These are phyloP conservation scores for Drosophila kurseongensis DNA, from an alignment of 1,140 invertebrate genomes.

Conservation along the genomic window DNA sequence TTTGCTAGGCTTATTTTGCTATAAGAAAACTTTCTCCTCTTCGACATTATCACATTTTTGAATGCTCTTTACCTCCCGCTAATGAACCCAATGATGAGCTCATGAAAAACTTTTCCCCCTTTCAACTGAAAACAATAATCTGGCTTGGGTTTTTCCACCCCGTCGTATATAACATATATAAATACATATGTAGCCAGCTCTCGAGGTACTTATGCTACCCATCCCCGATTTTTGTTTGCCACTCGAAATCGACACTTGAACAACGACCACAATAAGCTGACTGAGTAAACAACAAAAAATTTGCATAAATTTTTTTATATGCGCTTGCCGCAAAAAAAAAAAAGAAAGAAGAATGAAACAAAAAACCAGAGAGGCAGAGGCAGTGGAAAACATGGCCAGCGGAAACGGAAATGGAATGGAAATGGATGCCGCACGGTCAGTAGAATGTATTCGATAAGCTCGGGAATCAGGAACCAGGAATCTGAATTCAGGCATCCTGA, in stretches of 20 bases:
- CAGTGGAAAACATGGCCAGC: constrained; percentile 36
- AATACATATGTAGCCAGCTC: constrained; percentile 10
- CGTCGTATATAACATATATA: not conserved
- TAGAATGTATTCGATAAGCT: constrained; percentile 29
- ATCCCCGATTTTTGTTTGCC: not conserved
- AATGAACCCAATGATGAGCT: constrained; percentile 4
- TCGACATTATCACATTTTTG: no score
- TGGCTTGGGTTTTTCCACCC: not conserved
- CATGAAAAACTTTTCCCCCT: not conserved
- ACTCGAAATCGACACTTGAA: constrained; percentile 50
- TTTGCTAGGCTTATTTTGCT: not conserved
- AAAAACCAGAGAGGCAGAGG: not conserved
- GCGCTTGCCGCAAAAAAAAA: constrained; percentile 1
- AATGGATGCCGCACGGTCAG: constrained; percentile 75
- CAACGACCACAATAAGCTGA: constrained; percentile 29
- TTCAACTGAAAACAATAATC: not conserved
- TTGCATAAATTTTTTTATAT: constrained; percentile 68
- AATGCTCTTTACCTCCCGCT: not conserved
- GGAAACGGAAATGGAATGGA: constrained; percentile 50
- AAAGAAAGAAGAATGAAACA: not conserved
- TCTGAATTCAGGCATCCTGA: constrained; percentile 25
- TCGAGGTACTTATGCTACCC: constrained; percentile 5
- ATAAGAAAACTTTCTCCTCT: not conserved
- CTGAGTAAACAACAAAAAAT: constrained; percentile 41
- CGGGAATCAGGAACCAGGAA: constrained; percentile 16